Evolutionary conservation across 2,797 vertebrate species (phyloP), one percentile per base, ranked within the genome.

Genomic region (Macropus fuliginosus): DNA sequence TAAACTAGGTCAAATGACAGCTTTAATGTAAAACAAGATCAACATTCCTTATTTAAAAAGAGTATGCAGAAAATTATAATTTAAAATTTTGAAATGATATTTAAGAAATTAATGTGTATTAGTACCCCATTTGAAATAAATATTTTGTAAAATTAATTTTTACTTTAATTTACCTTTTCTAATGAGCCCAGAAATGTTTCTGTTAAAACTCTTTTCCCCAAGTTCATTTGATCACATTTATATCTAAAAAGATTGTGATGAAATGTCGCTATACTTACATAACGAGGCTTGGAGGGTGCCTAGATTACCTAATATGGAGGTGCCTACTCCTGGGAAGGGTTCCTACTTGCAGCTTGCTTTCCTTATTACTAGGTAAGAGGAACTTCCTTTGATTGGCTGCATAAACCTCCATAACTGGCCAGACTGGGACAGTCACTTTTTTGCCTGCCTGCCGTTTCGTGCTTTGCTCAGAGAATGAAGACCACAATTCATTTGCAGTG

Each of bases 161-260:
- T 97, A 94, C 96, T 98, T 98, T 98, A 94, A 94, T 4, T 95
- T 94, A 95, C 94, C 18, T 4, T 97, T 96, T 95, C 95, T 92
- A 97, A 95, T 97, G 96, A 97, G 91, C 95, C 97, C 94, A 97
- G 97, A 91, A 97, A 98, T 98, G 97, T 91, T 98, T 95, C 92
- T 97, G 96, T 97, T 98, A 98, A 98, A 98, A 98, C 96, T 95
- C 96, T 98, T 98, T 91, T 91, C 90, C 97, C 97, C 89, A 97
- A 97, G 95, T 94, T 98, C 21, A 46, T 87, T 87, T 87, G 74
- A 87, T 87, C 40, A 27, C 50, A 46, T 87, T 46, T 24, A 46
- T 87, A 87, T 87, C 74, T 87, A 27, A 81, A 0, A 81, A 81
- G 40, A 46, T 81, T 81, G n/a, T 81, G 40, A 46, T 81, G 16